Conservation (phyloP, 2,888 invertebrate genomes). For the Lochmaea capreae region DNA sequence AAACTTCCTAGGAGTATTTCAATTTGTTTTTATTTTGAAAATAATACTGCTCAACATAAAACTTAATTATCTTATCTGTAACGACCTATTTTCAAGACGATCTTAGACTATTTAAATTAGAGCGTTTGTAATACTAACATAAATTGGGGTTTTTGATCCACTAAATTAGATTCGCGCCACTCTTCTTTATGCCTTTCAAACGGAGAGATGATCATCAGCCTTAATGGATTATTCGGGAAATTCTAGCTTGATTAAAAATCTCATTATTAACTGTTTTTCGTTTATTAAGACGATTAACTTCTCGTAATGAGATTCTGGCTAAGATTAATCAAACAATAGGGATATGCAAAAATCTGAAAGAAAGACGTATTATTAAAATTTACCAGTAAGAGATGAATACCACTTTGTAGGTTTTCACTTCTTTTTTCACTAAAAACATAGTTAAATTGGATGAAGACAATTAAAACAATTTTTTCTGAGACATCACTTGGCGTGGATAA, state of each 20-base stretch:
- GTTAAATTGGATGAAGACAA: too few relatives aligned
- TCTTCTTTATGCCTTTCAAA: slow-evolving; percentile 41
- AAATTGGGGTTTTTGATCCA: slow-evolving; percentile 44
- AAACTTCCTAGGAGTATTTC: too few relatives aligned
- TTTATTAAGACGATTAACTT: slow-evolving; percentile 31
- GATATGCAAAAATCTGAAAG: slow-evolving; percentile 4
- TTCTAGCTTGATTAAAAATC: slow-evolving; percentile 29
- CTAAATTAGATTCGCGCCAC: slow-evolving; percentile 48
- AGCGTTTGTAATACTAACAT: slow-evolving; percentile 30
- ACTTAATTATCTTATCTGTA: not conserved
- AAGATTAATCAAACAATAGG: slow-evolving; percentile 27
- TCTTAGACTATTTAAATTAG: slow-evolving; percentile 18
- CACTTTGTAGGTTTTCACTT: not conserved
- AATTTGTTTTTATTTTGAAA: too few relatives aligned
- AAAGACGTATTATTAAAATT: not conserved
- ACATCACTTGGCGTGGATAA: too few relatives aligned
- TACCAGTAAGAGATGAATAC: not conserved
- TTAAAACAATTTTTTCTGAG: too few relatives aligned
- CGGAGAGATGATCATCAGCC: slow-evolving; percentile 24
- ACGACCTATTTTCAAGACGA: not conserved
- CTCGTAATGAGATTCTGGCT: slow-evolving; percentile 20
- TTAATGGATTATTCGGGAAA: slow-evolving; percentile 32
- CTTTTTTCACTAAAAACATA: too few relatives aligned
- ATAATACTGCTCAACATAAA: too few relatives aligned
- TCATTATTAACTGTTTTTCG: slow-evolving; percentile 27